These are phyloP conservation scores for Coboldia fuscipes DNA, from an alignment of 1,140 invertebrate species.

Conservation along the genomic window DNA sequence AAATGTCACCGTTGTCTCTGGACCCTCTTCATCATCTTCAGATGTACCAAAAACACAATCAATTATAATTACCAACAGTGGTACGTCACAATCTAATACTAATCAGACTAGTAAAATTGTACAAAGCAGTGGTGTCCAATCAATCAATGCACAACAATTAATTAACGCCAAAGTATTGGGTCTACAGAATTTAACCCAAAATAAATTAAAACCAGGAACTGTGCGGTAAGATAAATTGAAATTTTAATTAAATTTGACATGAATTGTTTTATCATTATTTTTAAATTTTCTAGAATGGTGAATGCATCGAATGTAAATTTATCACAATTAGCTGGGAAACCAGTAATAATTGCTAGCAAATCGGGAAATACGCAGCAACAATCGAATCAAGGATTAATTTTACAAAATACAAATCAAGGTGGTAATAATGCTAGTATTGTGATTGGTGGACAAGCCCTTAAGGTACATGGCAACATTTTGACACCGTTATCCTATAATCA, in stretches of 20 bases:
- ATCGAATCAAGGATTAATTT: not conserved
- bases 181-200: conserved; percentile 2
- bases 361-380: conserved; percentile 18
- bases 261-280: conserved; percentile 8
- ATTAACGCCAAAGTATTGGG: conserved; percentile 21
- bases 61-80: not conserved
- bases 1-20: conserved; percentile 2
- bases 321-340: conserved; percentile 37
- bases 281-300: conserved; percentile 32
- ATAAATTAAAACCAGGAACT: too few species aligned
- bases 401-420: not conserved
- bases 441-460: conserved; percentile 18
- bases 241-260: not conserved
- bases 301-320: conserved; percentile 26
- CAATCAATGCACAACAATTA: conserved; percentile 15
- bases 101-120: conserved; percentile 3
- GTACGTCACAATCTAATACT: not conserved
- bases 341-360: conserved; percentile 33
- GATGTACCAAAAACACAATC: not conserved
- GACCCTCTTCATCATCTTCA: not conserved
- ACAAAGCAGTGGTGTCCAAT: conserved; percentile 1
- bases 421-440: conserved; percentile 10
- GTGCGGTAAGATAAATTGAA: conserved; percentile 7
- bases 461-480: conserved; percentile 11
- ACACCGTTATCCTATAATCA: not conserved